phyloP scores from a whole-genome alignment of 2,797 vertebrate species.

The Lepus townsendii region DNA sequence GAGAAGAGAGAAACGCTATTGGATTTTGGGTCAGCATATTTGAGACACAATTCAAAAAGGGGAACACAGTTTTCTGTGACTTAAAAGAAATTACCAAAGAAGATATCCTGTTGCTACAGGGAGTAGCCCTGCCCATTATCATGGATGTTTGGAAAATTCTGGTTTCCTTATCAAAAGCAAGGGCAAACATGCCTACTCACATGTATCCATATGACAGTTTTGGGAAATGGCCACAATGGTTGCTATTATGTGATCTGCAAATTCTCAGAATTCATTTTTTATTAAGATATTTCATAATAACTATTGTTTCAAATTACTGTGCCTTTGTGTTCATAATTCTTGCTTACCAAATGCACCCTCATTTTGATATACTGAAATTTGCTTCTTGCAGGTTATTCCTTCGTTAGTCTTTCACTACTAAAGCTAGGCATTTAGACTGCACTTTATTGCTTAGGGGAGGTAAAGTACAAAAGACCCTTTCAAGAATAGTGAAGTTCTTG shows the following conservation, averaged over 20 bases:
- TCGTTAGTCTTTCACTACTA: not conserved
- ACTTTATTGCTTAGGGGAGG: not conserved
- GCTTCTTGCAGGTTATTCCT: not conserved
- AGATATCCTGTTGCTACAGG: not conserved
- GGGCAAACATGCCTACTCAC: not conserved
- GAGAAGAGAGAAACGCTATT: not conserved
- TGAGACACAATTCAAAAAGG: not conserved
- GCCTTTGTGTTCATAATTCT: not conserved
- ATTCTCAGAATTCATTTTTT: not conserved
- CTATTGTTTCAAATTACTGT: not conserved
- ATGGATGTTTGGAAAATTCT: not conserved
- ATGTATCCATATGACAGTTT: not conserved
- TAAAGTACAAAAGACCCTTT: not conserved
- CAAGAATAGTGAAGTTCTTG: not conserved
- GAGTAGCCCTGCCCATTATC: not conserved
- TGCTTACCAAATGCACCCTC: not conserved
- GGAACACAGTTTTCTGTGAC: not conserved
- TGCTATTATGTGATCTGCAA: not conserved
- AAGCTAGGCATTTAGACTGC: not conserved
- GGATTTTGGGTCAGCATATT: not conserved
- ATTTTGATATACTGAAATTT: not conserved
- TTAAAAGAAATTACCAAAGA: not conserved
- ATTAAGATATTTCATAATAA: not conserved
- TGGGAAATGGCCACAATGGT: not conserved
- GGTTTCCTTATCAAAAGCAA: not conserved